A percentile compares a stretch with the other conserved stretches of the same genome.
phyloP scores from a whole-genome alignment of 2,888 invertebrate genomes.

The Nysson spinosus region DNA sequence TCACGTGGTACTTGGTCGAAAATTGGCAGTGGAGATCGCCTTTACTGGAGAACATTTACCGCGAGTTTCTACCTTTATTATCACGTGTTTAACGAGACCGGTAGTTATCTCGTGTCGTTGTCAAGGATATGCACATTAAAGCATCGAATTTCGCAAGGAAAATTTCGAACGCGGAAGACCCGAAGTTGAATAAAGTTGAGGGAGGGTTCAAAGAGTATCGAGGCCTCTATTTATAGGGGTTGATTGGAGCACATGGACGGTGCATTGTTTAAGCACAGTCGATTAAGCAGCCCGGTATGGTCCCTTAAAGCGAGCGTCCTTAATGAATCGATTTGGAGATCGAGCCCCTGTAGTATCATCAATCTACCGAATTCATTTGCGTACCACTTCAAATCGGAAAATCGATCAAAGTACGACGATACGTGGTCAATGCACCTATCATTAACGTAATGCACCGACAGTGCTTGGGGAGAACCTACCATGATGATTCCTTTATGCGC shows the following conservation, averaged over 20 bases:
- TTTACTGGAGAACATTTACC: too few species aligned
- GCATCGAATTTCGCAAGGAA: too few species aligned
- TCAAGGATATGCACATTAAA: too few species aligned
- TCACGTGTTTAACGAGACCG: too few species aligned
- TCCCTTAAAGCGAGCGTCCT: conserved; percentile 13
- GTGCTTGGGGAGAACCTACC: neutral
- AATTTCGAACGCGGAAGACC: too few species aligned
- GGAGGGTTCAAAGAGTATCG: conserved; percentile 20
- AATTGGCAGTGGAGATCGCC: too few species aligned
- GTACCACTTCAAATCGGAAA: neutral
- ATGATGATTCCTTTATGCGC: conserved; percentile 40
- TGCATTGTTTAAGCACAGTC: conserved; percentile 54
- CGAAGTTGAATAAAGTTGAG: too few species aligned
- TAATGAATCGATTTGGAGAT: conserved; percentile 36
- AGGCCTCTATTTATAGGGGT: conserved; percentile 23
- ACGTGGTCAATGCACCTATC: conserved; percentile 8
- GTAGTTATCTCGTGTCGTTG: too few species aligned
- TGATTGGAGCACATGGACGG: conserved; percentile 14
- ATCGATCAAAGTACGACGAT: conserved; percentile 14
- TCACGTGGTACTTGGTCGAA: too few species aligned
- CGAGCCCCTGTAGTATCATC: conserved; percentile 22
- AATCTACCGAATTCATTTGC: conserved; percentile 22
- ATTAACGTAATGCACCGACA: conserved; percentile 36
- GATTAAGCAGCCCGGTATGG: conserved; percentile 35
- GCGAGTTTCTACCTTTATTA: too few species aligned